These are phyloP conservation scores for Enteromius thamalakanensis DNA, from an alignment of 2,797 vertebrate species.

Conservation along the genomic window DNA sequence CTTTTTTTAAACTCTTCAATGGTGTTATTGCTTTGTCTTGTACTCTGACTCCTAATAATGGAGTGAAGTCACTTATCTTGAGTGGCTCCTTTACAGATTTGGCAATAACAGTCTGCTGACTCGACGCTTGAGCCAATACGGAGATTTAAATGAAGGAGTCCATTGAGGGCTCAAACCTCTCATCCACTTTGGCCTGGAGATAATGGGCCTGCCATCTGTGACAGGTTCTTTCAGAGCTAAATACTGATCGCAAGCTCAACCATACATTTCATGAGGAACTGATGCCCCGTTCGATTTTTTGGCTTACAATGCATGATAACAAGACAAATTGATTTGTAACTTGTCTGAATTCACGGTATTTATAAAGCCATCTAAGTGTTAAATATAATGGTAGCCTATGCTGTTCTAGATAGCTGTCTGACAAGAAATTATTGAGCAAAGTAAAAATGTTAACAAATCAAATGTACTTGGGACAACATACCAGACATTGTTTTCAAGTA, in stretches of 20 bases:
- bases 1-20: background rate
- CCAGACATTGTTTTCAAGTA: too few species aligned
- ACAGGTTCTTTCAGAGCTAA: constrained; percentile 42
- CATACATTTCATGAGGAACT: constrained; percentile 8
- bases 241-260: constrained; percentile 26
- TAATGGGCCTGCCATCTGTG: constrained; percentile 55
- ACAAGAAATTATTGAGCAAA: too few species aligned
- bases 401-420: too few species aligned
- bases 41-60: background rate
- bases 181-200: constrained; percentile 47
- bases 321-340: background rate
- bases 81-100: constrained; percentile 39
- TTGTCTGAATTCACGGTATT: background rate
- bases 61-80: constrained; percentile 43
- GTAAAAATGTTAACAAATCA: too few species aligned
- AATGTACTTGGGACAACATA: too few species aligned
- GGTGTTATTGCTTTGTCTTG: constrained; percentile 8
- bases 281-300: background rate
- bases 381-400: too few species aligned
- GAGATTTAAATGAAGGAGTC: constrained; percentile 48
- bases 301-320: background rate
- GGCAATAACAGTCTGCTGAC: constrained; percentile 41
- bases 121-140: constrained; percentile 38
- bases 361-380: background rate
- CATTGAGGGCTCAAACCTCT: constrained; percentile 32